Base-by-base conservation (phyloP, 1,140 invertebrate species). In the Eumaeus atala region DNA sequence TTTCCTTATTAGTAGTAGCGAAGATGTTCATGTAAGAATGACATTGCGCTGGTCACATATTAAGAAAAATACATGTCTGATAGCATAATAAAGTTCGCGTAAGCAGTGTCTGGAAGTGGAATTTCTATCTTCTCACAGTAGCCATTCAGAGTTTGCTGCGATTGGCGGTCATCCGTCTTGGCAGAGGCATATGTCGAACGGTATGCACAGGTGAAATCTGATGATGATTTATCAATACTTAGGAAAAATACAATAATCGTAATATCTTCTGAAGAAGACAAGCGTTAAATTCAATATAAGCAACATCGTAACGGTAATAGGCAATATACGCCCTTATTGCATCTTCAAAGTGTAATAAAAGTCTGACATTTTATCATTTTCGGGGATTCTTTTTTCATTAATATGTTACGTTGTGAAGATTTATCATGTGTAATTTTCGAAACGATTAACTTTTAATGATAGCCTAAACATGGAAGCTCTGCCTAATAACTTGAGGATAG, bases 201-300 rank as follows among this genome's bases (percentile, higher is more conserved):
- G 2, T 28, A 28, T 28, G 21, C 2, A 28, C 6, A 28, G 21
- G 21, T 28, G 21, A 28, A 3, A 28, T 28, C 21, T 28, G 21
- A 28, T 28, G 2, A 28, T 28, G 21, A 28, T 28, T 3, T 28
- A 28, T 28, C 21, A 28, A 28, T 6, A 28, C 21, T 28, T 28
- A 28, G 2, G 21, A 3, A 28, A 28, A 28, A 3, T 28, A 2
- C 21, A 28, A 44, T 9, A 44, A 44, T 44, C 9, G 9, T 17
- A 14, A 44, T 9, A 44, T 44, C 40, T 17, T 16, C 16, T 9
- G 1, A 17, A 44, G 40, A 9, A 44, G 16, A 44, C 14, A 16
- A 44, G 17, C 40, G 40, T 44, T 44, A 44, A 44, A 44, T 44
- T 44, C 17, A 16, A 44, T 44, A 44, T 44, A 44, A 44, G 40